Percentiles rank a stretch among this genome's conserved stretches.
These are phyloP conservation scores for Brachionus manjavacas DNA, from an alignment of 1,140 invertebrate genomes.

Conservation along the genomic window DNA sequence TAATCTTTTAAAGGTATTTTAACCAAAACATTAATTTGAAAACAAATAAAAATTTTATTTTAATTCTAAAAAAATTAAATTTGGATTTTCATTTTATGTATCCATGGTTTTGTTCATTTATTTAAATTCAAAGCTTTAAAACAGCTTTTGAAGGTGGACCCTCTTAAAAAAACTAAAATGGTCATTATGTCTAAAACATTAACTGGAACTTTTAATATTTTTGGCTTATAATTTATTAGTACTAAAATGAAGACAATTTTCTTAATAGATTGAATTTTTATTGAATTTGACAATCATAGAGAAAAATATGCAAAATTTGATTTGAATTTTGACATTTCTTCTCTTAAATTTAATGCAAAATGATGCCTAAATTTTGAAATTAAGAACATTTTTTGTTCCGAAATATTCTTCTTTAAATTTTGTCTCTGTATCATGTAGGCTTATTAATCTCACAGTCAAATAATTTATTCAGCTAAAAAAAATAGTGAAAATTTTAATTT, in stretches of 20 bases:
- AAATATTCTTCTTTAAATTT: no score
- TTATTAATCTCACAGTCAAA: no score
- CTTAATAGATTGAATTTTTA: neutral
- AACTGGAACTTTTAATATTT: neutral
- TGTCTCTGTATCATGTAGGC: no score
- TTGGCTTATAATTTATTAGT: neutral
- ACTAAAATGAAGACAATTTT: neutral
- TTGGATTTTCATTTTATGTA: neutral
- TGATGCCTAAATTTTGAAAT: neutral
- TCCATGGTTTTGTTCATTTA: neutral
- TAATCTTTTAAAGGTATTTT: neutral
- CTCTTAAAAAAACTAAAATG: neutral
- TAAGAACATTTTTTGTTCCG: no score
- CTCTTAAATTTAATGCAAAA: neutral
- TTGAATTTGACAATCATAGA: neutral
- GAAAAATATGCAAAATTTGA: neutral
- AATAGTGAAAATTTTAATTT: neutral
- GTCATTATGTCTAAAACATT: neutral
- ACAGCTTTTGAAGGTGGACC: neutral
- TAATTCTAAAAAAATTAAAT: neutral
- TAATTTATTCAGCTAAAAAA: neutral
- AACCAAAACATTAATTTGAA: neutral
- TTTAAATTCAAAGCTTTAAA: neutral
- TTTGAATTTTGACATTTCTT: neutral
- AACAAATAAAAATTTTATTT: neutral